Conservation (phyloP, 2,113 vertebrate genomes). For the Xenopus tropicalis region UCB_Xtro_10.0 CM004447.2:80309001-80309500, state of each 20-base stretch:
- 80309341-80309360: slow-evolving; percentile 64
- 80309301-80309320: slow-evolving; percentile 64
- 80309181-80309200: neutral
- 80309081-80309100: too few relatives aligned
- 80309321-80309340: slow-evolving; percentile 62
- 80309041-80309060: too few relatives aligned
- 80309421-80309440: slow-evolving; percentile 73
- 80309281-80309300: slow-evolving; percentile 63
- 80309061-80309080: too few relatives aligned
- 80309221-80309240: slow-evolving; percentile 25
- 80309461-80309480: slow-evolving; percentile 58
- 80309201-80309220: slow-evolving; percentile 16
- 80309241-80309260: slow-evolving; percentile 51
- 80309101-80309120: too few relatives aligned
- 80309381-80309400: slow-evolving; percentile 67
- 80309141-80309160: too few relatives aligned
- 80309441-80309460: slow-evolving; percentile 67
- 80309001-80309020: too few relatives aligned
- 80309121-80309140: too few relatives aligned
- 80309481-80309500: slow-evolving; percentile 66
- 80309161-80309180: too few relatives aligned
- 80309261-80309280: slow-evolving; percentile 55
- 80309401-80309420: slow-evolving; percentile 65
- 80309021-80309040: too few relatives aligned
- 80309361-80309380: slow-evolving; percentile 66